Conservation (phyloP, 2,113 vertebrate species). For the Ameiurus melas region DNA sequence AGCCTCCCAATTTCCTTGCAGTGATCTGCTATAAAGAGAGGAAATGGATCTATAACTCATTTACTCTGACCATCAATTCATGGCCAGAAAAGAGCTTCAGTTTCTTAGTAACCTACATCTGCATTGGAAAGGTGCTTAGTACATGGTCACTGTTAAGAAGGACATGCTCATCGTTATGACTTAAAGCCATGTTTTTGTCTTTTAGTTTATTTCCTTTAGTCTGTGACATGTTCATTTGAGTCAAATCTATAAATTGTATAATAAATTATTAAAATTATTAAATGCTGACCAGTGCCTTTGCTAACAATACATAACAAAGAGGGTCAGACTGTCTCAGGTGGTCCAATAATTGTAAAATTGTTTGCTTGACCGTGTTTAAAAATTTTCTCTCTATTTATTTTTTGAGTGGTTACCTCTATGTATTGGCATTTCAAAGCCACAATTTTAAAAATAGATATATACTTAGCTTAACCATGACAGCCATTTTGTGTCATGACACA, state of each 20-base stretch:
- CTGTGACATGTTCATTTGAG: conserved; percentile 9
- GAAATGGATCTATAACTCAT: conserved; percentile 77
- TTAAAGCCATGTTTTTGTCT: neutral
- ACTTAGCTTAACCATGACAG: no score
- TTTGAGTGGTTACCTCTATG: no score
- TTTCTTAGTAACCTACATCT: conserved; percentile 49
- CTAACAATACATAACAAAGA: neutral
- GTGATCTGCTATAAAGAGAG: conserved; percentile 72
- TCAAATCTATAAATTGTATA: neutral
- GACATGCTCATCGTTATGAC: neutral
- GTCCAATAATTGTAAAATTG: no score
- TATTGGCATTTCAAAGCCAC: no score
- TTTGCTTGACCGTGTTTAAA: no score
- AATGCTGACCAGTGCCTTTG: neutral
- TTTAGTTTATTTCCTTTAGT: neutral
- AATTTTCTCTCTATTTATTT: no score
- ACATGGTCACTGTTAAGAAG: conserved; percentile 33
- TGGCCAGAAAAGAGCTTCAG: conserved; percentile 58
- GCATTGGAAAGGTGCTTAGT: conserved; percentile 32
- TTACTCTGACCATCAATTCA: conserved; percentile 65
- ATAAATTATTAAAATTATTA: neutral
- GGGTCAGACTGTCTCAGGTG: no score
- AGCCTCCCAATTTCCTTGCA: conserved; percentile 61
- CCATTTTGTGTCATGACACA: no score
- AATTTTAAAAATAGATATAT: no score